Percentiles rank a stretch among this genome's conserved stretches.
Conservation (phyloP, 2,888 invertebrate species). For the Plagiodera versicolora region DNA sequence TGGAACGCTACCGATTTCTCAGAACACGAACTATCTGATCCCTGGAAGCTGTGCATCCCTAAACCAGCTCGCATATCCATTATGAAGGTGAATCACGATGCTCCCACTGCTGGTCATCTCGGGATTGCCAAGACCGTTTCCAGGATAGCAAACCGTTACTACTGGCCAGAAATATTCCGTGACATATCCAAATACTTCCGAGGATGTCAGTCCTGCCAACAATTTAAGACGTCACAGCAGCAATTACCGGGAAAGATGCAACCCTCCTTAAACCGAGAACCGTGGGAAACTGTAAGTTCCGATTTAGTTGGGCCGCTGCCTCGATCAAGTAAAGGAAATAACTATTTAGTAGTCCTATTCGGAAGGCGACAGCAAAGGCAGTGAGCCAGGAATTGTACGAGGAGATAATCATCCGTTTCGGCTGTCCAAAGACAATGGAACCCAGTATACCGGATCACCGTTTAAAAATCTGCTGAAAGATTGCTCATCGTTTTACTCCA, state of each 20-base stretch:
- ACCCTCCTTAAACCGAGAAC: neutral
- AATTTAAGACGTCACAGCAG: slow-evolving; percentile 29
- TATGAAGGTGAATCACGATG: slow-evolving; percentile 9
- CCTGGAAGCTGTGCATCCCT: slow-evolving; percentile 20
- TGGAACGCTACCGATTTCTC: slow-evolving; percentile 7
- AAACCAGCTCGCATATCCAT: neutral
- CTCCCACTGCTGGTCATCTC: slow-evolving; percentile 21
- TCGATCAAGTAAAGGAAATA: slow-evolving; percentile 15
- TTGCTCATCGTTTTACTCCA: slow-evolving; percentile 17
- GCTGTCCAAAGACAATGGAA: slow-evolving; percentile 1
- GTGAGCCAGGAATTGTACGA: slow-evolving; percentile 14
- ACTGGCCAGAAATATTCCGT: slow-evolving; percentile 39
- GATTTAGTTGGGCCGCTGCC: slow-evolving; percentile 17
- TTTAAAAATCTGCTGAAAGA: neutral
- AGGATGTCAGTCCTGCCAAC: slow-evolving; percentile 35
- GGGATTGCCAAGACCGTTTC: slow-evolving; percentile 19
- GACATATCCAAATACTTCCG: slow-evolving; percentile 36
- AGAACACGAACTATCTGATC: slow-evolving; percentile 13
- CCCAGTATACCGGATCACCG: neutral
- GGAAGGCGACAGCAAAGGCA: slow-evolving; percentile 20
- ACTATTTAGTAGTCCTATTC: slow-evolving; percentile 22
- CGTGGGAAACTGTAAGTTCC: slow-evolving; percentile 5
- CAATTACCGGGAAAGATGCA: slow-evolving; percentile 32
- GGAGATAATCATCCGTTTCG: neutral
- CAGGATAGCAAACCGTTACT: slow-evolving; percentile 32